These are phyloP conservation scores for Paramuricea clavata DNA, from an alignment of 92 coral and sea anemone species.

Conservation along the genomic window DNA sequence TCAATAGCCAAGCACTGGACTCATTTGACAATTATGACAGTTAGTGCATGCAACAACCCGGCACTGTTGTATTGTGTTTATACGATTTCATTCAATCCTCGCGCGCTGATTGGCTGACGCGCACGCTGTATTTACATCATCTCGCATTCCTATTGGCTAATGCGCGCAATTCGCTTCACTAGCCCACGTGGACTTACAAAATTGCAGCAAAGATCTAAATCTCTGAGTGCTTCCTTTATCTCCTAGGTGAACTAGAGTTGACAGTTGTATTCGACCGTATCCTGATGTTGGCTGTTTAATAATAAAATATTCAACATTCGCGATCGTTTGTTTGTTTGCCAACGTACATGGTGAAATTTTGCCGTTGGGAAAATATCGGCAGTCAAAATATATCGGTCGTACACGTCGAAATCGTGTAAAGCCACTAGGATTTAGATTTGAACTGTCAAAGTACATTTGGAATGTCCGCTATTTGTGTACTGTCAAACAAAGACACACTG, in stretches of 20 bases:
- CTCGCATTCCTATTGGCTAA: constrained; percentile 4
- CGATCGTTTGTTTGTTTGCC: constrained; percentile 20
- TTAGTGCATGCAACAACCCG: constrained; percentile 52
- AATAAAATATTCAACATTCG: not conserved
- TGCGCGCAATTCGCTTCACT: constrained; percentile 15
- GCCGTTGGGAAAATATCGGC: not conserved
- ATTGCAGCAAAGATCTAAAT: constrained; percentile 35
- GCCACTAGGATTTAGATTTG: not conserved
- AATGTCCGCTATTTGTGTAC: not conserved
- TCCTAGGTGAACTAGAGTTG: constrained; percentile 31
- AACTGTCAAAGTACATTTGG: not conserved
- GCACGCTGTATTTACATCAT: constrained; percentile 23
- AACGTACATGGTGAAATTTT: not conserved
- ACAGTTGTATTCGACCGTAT: constrained; percentile 43
- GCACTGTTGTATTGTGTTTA: constrained; percentile 57
- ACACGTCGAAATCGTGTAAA: not conserved
- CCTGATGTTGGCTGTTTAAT: not conserved
- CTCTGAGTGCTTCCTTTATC: constrained; percentile 30
- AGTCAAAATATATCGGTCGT: constrained; percentile 19
- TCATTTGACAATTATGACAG: constrained; percentile 99
- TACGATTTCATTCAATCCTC: constrained; percentile 15
- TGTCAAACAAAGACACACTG: not conserved
- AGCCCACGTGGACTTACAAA: constrained; percentile 46
- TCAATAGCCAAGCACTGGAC: constrained; percentile 81
- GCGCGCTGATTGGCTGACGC: constrained; percentile 32